Base-by-base conservation (phyloP, 2,797 vertebrate genomes). In the Cyprinella venusta region DNA sequence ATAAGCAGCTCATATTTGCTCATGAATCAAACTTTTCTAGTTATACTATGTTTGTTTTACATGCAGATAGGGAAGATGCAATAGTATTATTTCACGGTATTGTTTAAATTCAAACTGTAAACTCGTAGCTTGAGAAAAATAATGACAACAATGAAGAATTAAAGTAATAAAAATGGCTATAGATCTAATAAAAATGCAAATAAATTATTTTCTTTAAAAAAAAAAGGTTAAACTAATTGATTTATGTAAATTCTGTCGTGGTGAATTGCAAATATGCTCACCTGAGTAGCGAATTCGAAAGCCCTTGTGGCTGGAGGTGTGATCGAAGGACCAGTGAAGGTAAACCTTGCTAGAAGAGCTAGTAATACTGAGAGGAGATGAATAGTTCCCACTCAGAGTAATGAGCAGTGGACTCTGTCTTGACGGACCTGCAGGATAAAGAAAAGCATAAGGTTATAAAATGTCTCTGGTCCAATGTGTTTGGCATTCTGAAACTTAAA, bases 261-360 rank as follows among this genome's bases (percentile, higher is more conserved):
- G 12, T 18, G 19, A n/a, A 72, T 52, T 78, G 15, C 18, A 75
- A 72, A 77, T 54, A 78, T 26, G 6, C 86, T 81, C 79, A 99
- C 98, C 98, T 6, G 96, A 96, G 89, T 99, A 99, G 40, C 96
- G 97, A 79, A 99, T 98, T 87, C 96, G 96, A 92, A 99, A 99
- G 65, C 98, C 98, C 91, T 99, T 99, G 90, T 97, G 96, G 88
- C 95, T 98, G 89, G 97, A 97, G 15, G 97, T 96, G 0, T 99
- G 97, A 88, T 99, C 98, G 3, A 98, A 99, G 36, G 98, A 97
- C 98, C 98, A 99, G 83, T 98, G 98, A 80, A 99, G 94, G 88
- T 97, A 98, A 72, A 98, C 97, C 81, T 93, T 97, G 93, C 94
- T 98, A 81, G 93, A 94, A 0, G 96, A 96, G 93, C 97, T 99